Conservation (phyloP, 2,113 vertebrate species). For the Speoplatyrhinus poulsoni region DNA sequence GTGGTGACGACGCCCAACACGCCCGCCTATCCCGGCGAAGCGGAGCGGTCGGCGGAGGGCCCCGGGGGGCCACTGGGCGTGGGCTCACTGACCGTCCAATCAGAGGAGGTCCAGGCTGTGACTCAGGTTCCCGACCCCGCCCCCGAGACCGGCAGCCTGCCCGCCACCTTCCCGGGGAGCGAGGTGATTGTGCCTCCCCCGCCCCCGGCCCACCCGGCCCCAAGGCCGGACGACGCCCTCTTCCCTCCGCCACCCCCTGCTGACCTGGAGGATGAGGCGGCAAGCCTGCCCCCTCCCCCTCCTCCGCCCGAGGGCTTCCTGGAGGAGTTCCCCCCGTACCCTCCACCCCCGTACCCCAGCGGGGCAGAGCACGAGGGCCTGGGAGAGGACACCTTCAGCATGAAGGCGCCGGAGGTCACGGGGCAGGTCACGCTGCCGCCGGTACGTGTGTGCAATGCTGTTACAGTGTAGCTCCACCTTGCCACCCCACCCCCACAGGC, state of each 20-base stretch:
- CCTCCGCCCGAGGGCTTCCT: conserved; percentile 81
- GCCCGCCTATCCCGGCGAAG: conserved; percentile 68
- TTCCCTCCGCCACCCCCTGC: conserved; percentile 36
- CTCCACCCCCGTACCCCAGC: conserved; percentile 93
- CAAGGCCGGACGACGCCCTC: conserved; percentile 64
- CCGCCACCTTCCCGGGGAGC: conserved; percentile 25
- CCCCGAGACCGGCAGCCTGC: conserved; percentile 63
- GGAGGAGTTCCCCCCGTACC: conserved; percentile 96
- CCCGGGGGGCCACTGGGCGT: conserved; percentile 61
- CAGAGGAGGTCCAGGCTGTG: conserved; percentile 30
- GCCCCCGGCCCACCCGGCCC: conserved; percentile 75
- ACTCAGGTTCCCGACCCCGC: conserved; percentile 11
- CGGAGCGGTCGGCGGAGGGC: conserved; percentile 74
- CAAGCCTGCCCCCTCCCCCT: conserved; percentile 67
- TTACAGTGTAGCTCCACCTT: no score
- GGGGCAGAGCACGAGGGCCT: conserved; percentile 85
- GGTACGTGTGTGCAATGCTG: conserved; percentile 61
- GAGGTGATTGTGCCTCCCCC: conserved; percentile 68
- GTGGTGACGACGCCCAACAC: conserved; percentile 65
- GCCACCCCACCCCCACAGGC: no score
- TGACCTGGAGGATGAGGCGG: conserved; percentile 56
- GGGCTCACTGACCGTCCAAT: conserved; percentile 27
- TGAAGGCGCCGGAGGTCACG: conserved; percentile 93
- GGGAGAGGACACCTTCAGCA: conserved; percentile 84
- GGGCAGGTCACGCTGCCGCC: conserved; percentile 91